Evolutionary conservation across 2,888 invertebrate genomes (phyloP).

Genomic region (Dermolepida albohirtum): DNA sequence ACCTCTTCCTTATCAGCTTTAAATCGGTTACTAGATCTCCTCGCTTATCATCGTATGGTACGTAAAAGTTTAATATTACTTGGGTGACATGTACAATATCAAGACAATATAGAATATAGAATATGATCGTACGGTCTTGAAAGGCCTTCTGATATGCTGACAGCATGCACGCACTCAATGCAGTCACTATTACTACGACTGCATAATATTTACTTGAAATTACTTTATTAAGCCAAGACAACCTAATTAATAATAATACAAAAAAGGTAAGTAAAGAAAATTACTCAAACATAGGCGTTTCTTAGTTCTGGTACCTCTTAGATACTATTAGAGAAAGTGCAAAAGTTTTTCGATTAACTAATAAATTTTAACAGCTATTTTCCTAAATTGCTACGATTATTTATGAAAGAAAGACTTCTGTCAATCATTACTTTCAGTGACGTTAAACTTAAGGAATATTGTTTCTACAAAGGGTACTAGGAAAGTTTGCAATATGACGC

Average conservation of each 20-base stretch:
- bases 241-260: no score
- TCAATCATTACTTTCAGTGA: no score
- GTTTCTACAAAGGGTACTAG: no score
- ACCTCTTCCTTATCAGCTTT: conserved; percentile 45
- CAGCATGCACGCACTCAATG: conserved; percentile 42
- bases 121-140: not conserved
- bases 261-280: no score
- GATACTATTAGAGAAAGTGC: no score
- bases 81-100: conserved; percentile 47
- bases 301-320: no score
- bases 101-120: conserved; percentile 39
- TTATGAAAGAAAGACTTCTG: no score
- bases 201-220: conserved; percentile 11
- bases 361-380: no score
- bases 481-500: no score
- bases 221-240: conserved; percentile 8
- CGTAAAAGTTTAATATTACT: conserved; percentile 45
- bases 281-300: no score
- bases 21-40: conserved; percentile 43
- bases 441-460: no score
- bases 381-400: not conserved
- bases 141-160: conserved; percentile 45
- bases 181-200: conserved; percentile 9
- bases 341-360: no score
- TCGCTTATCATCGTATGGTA: conserved; percentile 44